Conservation (phyloP, 2,797 vertebrate genomes). For the Carcharodon carcharias region DNA sequence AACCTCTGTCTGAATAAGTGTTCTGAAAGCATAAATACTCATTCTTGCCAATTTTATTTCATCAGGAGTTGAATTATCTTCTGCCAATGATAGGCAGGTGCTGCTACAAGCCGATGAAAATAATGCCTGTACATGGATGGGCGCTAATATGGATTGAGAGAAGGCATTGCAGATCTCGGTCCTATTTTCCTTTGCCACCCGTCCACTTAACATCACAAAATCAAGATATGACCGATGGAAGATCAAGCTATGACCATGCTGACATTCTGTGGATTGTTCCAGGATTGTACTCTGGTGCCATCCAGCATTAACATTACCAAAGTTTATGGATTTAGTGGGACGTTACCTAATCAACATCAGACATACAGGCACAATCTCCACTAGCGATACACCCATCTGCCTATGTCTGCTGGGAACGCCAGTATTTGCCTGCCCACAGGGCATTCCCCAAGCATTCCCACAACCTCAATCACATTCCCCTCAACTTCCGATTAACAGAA, state of each 20-base stretch:
- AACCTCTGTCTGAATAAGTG: constrained; percentile 19
- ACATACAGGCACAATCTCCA: background rate
- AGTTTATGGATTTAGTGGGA: background rate
- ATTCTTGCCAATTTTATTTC: background rate
- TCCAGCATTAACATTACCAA: background rate
- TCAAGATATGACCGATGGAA: background rate
- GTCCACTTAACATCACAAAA: background rate
- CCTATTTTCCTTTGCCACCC: background rate
- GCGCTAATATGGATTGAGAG: background rate
- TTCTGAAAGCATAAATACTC: constrained; percentile 8
- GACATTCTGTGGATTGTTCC: background rate
- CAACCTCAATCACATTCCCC: background rate
- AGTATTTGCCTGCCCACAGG: background rate
- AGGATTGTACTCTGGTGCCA: background rate
- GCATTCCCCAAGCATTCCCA: background rate
- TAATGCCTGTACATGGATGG: background rate
- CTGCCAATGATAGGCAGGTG: background rate
- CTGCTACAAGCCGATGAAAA: background rate
- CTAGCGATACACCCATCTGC: background rate
- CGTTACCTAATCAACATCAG: background rate
- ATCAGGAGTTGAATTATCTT: background rate
- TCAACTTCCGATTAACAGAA: too few species aligned
- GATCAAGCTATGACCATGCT: background rate
- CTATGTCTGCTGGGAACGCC: background rate
- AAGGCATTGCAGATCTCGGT: background rate